These are phyloP conservation scores for Chlamydotis undulata DNA, from an alignment of 2,113 vertebrate species.

Conservation along the genomic window DNA sequence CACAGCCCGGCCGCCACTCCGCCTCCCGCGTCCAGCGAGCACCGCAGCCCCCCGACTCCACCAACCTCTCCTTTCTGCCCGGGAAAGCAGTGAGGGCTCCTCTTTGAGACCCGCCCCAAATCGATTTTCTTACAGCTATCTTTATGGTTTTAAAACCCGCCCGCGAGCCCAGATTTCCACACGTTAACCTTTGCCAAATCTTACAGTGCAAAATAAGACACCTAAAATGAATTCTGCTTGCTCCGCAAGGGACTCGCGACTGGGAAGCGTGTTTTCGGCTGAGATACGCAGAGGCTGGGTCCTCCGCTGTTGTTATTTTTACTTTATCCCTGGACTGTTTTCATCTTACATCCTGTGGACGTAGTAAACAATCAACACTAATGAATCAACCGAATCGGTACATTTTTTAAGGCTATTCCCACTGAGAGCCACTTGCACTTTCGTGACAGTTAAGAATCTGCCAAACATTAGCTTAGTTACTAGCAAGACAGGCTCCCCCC, in stretches of 20 bases:
- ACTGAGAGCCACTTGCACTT: conserved; percentile 67
- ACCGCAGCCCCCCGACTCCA: accelerated
- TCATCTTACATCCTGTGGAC: conserved; percentile 56
- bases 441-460: conserved; percentile 65
- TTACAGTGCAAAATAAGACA: neutral
- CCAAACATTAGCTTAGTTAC: conserved; percentile 63
- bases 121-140: neutral
- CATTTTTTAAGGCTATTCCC: conserved; percentile 69
- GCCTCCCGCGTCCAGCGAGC: neutral
- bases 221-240: neutral
- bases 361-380: conserved; percentile 66
- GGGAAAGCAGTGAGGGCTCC: neutral
- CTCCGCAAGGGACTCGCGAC: neutral
- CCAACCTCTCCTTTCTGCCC: neutral
- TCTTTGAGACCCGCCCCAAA: neutral
- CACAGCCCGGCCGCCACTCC: no score
- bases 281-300: neutral
- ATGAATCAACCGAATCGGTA: conserved; percentile 67
- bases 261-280: neutral
- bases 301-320: conserved; percentile 29
- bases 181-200: neutral
- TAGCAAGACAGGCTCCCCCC: conserved; percentile 13
- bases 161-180: neutral
- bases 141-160: neutral
- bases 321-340: conserved; percentile 37